These are phyloP conservation scores for Cynopterus brachyotis DNA, from an alignment of 2,113 vertebrate species.

Conservation along the genomic window DNA sequence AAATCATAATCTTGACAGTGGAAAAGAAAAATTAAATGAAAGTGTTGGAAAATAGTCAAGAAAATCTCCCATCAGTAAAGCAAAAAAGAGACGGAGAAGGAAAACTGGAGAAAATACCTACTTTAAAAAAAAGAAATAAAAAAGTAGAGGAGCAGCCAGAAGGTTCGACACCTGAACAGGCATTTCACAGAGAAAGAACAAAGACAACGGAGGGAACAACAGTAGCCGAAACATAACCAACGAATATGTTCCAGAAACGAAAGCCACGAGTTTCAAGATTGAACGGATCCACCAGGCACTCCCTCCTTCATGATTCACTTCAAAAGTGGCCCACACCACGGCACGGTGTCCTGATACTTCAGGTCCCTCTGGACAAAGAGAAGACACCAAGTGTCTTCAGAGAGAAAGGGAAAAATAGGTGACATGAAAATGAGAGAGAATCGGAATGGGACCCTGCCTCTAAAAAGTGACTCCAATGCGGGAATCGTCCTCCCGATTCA, in stretches of 20 bases:
- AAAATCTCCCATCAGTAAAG: background rate
- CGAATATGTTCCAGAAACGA: background rate
- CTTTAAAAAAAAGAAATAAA: background rate
- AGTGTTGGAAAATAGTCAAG: background rate
- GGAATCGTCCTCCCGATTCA: background rate
- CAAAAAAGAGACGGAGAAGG: background rate
- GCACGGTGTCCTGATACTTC: background rate
- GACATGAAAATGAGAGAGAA: background rate
- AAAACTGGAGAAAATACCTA: background rate
- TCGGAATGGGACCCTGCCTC: background rate
- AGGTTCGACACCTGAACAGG: background rate
- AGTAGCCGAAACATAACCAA: background rate
- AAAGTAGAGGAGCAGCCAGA: background rate
- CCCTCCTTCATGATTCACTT: background rate
- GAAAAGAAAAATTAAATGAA: constrained; percentile 2
- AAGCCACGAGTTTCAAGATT: background rate
- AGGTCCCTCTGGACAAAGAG: background rate
- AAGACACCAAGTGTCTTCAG: background rate
- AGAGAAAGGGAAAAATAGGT: background rate
- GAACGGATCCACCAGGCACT: background rate
- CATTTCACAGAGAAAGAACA: background rate
- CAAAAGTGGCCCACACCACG: background rate
- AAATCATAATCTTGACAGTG: background rate
- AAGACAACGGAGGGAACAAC: background rate
- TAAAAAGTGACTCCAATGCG: background rate